Evolutionary conservation across 2,113 vertebrate genomes (phyloP).

Genomic region (Gallinago jamesoni): DNA sequence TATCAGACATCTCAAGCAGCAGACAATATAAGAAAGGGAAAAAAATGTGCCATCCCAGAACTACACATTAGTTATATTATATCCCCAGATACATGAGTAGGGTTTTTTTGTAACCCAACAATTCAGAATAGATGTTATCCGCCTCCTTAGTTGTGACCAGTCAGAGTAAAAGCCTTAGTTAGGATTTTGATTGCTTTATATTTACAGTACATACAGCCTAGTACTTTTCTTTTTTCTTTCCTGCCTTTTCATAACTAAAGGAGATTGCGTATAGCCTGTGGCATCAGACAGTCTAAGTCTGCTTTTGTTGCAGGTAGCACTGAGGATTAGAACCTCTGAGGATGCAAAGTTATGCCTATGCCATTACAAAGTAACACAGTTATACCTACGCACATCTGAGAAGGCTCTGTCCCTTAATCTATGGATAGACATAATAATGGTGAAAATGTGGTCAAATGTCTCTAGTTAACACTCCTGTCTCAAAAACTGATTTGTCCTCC

Average conservation of each 20-base stretch:
- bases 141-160: not conserved
- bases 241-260: not conserved
- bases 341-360: not conserved
- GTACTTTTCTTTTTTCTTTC: not conserved
- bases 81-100: not conserved
- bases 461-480: not conserved
- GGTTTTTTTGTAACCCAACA: not conserved
- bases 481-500: not conserved
- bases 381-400: not conserved
- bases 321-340: not conserved
- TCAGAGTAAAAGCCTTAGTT: not conserved
- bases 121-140: not conserved
- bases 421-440: not conserved
- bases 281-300: not conserved
- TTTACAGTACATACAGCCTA: not conserved
- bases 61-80: not conserved
- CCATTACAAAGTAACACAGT: not conserved
- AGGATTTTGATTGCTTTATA: not conserved
- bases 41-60: not conserved
- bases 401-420: not conserved
- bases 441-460: not conserved
- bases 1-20: not conserved
- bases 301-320: not conserved
- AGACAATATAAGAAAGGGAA: not conserved
- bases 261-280: not conserved